Evolutionary conservation across 2,113 vertebrate genomes (phyloP).

Genomic region (Malurus alboscapulatus): DNA sequence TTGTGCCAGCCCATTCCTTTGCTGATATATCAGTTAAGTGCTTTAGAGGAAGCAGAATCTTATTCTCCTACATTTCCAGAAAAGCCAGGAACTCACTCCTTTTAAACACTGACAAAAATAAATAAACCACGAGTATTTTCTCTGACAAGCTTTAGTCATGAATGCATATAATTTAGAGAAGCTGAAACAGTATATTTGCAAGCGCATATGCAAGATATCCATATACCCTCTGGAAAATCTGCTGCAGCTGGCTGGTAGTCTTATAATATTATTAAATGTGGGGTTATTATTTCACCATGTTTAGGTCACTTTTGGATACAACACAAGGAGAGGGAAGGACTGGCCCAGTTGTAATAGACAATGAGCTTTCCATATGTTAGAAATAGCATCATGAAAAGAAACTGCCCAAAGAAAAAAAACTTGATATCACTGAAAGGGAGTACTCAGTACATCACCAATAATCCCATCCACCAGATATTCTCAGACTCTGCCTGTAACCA

Average conservation of each 20-base stretch:
- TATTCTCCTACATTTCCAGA: background rate
- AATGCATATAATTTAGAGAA: background rate
- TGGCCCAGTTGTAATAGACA: background rate
- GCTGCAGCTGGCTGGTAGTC: conserved; percentile 19
- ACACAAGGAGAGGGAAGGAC: background rate
- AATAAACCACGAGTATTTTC: background rate
- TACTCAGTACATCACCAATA: background rate
- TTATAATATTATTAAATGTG: background rate
- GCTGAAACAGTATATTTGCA: background rate
- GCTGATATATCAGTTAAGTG: background rate
- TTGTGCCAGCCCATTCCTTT: background rate
- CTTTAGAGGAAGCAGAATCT: background rate
- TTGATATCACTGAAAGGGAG: conserved; percentile 13
- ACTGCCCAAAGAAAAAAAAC: background rate
- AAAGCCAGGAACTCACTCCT: background rate
- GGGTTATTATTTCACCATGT: conserved; percentile 36
- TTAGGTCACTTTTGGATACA: conserved; percentile 54
- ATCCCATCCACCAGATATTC: background rate
- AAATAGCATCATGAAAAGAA: conserved; percentile 11
- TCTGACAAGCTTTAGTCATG: background rate
- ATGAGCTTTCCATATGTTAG: conserved; percentile 49
- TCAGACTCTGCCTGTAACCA: background rate
- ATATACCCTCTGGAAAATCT: conserved; percentile 25
- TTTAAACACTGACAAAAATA: background rate
- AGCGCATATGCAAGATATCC: background rate